phyloP scores from a whole-genome alignment of 2,113 vertebrate species.

The Riparia riparia region DNA sequence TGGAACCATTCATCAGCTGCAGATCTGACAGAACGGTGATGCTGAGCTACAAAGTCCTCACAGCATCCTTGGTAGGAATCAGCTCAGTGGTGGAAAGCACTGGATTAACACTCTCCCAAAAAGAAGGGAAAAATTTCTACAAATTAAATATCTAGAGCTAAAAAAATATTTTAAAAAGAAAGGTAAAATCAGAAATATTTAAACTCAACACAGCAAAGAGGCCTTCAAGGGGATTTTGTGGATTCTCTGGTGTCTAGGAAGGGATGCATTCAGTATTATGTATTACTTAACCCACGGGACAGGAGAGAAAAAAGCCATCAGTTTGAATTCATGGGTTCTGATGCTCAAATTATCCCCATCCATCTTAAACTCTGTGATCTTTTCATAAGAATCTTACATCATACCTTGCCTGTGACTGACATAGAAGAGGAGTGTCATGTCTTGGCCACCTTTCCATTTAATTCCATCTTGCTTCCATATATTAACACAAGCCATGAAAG shows the following conservation, averaged over 20 bases:
- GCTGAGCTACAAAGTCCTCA: not conserved
- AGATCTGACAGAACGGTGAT: not conserved
- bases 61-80: not conserved
- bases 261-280: not conserved
- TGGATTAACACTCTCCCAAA: rapidly evolving
- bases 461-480: not conserved
- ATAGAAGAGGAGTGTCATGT: rapidly evolving
- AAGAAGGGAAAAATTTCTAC: not conserved
- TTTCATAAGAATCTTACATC: not conserved
- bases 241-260: not conserved
- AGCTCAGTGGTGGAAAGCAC: not conserved
- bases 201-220: not conserved
- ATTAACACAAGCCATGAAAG: not conserved
- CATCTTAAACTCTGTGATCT: not conserved
- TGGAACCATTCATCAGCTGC: not conserved
- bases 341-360: not conserved
- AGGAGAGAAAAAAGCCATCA: not conserved
- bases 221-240: not conserved
- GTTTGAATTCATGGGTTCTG: not conserved
- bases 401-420: not conserved
- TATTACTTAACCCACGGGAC: not conserved
- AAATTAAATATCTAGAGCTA: not conserved
- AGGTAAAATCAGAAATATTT: not conserved
- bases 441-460: not conserved
- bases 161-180: not conserved